A percentile compares a stretch with the other conserved stretches of the same genome.
Evolutionary conservation across 2,113 vertebrate species (phyloP).

Genomic region (Cranoglanis bouderius): DNA sequence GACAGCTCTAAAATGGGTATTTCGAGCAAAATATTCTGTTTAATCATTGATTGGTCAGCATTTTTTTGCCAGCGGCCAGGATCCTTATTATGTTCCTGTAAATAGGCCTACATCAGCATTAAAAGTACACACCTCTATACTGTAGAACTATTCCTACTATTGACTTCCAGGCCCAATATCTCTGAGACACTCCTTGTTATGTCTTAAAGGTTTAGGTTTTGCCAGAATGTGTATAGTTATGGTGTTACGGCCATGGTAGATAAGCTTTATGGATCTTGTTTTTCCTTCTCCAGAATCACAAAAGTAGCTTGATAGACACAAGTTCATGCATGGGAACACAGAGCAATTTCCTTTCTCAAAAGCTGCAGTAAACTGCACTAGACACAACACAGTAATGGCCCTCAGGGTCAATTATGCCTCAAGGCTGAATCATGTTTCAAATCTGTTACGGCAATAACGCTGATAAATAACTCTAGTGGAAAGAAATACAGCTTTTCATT

Average conservation of each 20-base stretch:
- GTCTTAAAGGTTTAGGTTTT: neutral
- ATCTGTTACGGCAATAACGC: slow-evolving; percentile 1
- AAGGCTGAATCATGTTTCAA: slow-evolving; percentile 39
- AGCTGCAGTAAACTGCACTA: slow-evolving; percentile 20
- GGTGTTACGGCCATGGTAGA: neutral
- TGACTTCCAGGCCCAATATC: neutral
- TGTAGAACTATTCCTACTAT: neutral
- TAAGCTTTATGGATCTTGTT: slow-evolving; percentile 13
- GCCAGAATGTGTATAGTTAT: neutral
- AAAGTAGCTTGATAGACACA: neutral
- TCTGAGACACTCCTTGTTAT: slow-evolving; percentile 8
- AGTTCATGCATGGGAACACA: neutral
- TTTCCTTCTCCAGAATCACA: slow-evolving; percentile 17
- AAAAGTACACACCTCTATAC: slow-evolving; percentile 1
- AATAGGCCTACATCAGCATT: slow-evolving; percentile 3
- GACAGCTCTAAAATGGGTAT: neutral
- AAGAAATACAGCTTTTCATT: slow-evolving; percentile 38
- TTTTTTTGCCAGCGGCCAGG: neutral
- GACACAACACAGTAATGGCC: slow-evolving; percentile 37
- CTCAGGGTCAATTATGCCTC: slow-evolving; percentile 41
- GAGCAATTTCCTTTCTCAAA: slow-evolving; percentile 10
- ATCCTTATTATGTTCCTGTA: neutral
- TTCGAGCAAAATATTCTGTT: neutral
- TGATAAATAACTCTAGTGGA: neutral
- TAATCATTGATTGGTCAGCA: slow-evolving; percentile 14